Evolutionary conservation across 2,797 vertebrate genomes (phyloP).

Genomic region (Hypotaenidia philippensis): DNA sequence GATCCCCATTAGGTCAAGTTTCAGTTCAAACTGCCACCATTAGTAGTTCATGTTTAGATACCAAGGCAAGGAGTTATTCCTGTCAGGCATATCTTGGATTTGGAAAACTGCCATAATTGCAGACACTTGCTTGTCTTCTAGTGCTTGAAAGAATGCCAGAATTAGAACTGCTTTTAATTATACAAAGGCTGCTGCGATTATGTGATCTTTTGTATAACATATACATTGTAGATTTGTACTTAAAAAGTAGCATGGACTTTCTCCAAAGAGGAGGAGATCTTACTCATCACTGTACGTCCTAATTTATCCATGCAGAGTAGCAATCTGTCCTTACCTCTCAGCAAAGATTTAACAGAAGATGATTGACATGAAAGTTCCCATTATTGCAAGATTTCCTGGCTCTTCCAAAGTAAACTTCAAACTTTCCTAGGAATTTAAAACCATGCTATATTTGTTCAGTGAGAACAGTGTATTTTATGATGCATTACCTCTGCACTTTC

Average conservation of each 20-base stretch:
- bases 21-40: background rate
- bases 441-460: background rate
- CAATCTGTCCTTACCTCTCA: background rate
- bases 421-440: background rate
- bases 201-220: constrained; percentile 18
- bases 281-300: background rate
- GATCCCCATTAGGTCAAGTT: constrained; percentile 8
- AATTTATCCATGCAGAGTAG: background rate
- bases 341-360: background rate
- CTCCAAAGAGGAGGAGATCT: constrained; percentile 7
- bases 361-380: background rate
- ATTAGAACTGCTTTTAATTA: constrained; percentile 62
- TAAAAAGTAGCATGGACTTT: constrained; percentile 51
- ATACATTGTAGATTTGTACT: constrained; percentile 52
- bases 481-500: background rate
- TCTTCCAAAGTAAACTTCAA: constrained; percentile 1
- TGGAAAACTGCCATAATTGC: constrained; percentile 55
- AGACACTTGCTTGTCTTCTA: constrained; percentile 49
- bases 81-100: constrained; percentile 18
- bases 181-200: constrained; percentile 38
- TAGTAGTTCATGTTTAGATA: constrained; percentile 21
- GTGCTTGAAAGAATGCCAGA: constrained; percentile 66
- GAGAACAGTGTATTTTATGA: background rate
- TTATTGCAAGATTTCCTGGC: background rate
- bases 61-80: constrained; percentile 31